Base-by-base conservation (phyloP, 2,888 invertebrate species). In the Nephrotoma appendiculata region DNA sequence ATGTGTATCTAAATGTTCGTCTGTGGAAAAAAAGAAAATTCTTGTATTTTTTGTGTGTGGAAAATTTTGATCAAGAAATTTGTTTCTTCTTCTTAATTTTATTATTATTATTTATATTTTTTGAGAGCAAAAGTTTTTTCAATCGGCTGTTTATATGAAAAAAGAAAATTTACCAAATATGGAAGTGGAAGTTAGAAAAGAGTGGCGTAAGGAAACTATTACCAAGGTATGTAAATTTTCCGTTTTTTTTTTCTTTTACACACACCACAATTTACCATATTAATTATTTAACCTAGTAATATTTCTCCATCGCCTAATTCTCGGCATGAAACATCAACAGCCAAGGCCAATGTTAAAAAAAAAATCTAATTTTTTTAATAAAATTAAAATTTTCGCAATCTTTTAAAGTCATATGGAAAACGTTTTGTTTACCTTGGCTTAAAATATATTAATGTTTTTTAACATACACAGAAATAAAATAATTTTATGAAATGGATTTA, bases 181-280 rank as follows among this genome's bases (percentile, higher is more conserved):
- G 86, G 86, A 86, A 57, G 52, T 57, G 57, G 86, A 86, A 42
- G 52, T 52, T 57, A 57, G 41, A 52, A 41, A 86, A 42, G 86
- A 86, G 15, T 86, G 86, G 86, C 52, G 86, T 44, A 41, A 86
- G 57, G 52, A 57, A 57, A 86, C 86, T 52, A 57, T 86, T 42
- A 86, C 86, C 52, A 86, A 86, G 86, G 86, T 86, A 52, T 15
- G 86, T 31, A 31, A 31, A 31, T 83, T 83, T 19, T 83, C 2
- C 1, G 11, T 83, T n/a, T 2, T 31, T 31, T 31, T 31, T 31
- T 31, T 31, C 31, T 48, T 19, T 6, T 57, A 19, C 19, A 57
- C 57, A 57, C 1, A 7, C 19, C 44, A 44, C 6, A 44, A 1
- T 31, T 44, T 1, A 11, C 44, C 11, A 44, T 44, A 1, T 71